These are phyloP conservation scores for Gallinago nigripennis DNA, from an alignment of 2,797 vertebrate species.

Conservation along the genomic window DNA sequence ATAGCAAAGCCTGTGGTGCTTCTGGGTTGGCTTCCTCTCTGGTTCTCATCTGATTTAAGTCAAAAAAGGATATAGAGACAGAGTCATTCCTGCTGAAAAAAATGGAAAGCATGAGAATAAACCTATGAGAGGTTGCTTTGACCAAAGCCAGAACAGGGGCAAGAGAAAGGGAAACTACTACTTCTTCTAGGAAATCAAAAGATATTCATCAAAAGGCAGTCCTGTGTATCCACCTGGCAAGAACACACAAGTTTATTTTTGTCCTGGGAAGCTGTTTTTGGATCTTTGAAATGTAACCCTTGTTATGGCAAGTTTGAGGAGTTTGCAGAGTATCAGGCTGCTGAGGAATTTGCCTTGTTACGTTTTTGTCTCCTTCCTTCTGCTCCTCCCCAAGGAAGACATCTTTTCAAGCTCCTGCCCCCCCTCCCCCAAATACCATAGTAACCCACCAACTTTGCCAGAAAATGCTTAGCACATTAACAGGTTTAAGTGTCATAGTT, in stretches of 20 bases:
- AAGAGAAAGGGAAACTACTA: constrained; percentile 1
- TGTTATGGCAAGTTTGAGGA: constrained; percentile 18
- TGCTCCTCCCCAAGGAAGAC: background rate
- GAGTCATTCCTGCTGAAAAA: background rate
- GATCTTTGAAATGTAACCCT: constrained; percentile 19
- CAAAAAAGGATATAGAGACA: background rate
- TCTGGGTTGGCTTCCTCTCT: background rate
- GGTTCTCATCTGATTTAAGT: background rate
- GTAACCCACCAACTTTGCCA: constrained; percentile 60
- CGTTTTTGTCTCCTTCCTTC: constrained; percentile 30
- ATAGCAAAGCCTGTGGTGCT: background rate
- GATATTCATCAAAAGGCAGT: background rate
- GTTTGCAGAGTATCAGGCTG: background rate
- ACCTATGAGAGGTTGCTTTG: background rate
- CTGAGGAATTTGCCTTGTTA: constrained; percentile 5
- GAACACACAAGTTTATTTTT: constrained; percentile 27
- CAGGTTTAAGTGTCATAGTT: constrained; percentile 62
- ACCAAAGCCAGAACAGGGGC: background rate
- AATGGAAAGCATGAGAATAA: background rate
- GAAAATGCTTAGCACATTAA: constrained; percentile 78
- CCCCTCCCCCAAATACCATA: constrained; percentile 59
- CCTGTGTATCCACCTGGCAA: background rate
- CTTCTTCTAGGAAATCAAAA: constrained; percentile 45
- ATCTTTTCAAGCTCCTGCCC: constrained; percentile 40
- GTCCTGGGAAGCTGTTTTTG: background rate